Base-by-base conservation (phyloP, 2,113 vertebrate genomes). In the Aphelocoma coerulescens region DNA sequence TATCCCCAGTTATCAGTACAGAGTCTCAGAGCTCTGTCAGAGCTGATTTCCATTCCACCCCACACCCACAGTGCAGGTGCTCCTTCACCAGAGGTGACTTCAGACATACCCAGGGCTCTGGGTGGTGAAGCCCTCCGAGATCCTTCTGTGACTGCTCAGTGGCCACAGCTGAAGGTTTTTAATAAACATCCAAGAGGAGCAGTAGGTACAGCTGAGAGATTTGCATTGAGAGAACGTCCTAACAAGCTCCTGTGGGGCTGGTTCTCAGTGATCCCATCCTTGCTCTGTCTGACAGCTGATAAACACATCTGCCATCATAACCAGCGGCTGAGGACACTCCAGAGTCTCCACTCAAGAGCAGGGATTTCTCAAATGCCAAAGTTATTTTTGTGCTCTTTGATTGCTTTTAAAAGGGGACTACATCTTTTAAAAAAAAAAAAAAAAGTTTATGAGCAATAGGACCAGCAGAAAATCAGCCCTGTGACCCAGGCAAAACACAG, bases 181-280 rank as follows among this genome's bases (percentile, higher is more conserved):
- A 35, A 51, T 6, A 7, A 69, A 30, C 4, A 15, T 5, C 28
- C 43, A 57, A 24, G 39, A 54, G 57, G 3, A 81, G 9, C 28
- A 48, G 32, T 0, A 27, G 27, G 30, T 8, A 6, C 3, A 77
- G 16, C 2, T 46, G 41, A 59, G 32, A 61, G 77, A 28, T 33
- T 0, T 41, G 41, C 39, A 32, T 2, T 8, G 23, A 13, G 33
- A 37, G 66, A 54, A 20, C 1, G 2, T 1, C 23, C 57, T 7
- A 41, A 41, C 1, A 6, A 93, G 69, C 65, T 91, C 37, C 74
- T 27, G 44, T 7, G 71, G 80, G 90, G 54, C 44, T 15, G 1
- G 1, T 2, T 18, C 62, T 17, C 89, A 46, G 76, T 0, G 12
- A 54, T 7, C 4, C 54, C 54, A 28, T 2, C 69, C 73, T 10